Evolutionary conservation across 2,113 vertebrate species (phyloP).

Genomic region (Pachypanchax playfairii): DNA sequence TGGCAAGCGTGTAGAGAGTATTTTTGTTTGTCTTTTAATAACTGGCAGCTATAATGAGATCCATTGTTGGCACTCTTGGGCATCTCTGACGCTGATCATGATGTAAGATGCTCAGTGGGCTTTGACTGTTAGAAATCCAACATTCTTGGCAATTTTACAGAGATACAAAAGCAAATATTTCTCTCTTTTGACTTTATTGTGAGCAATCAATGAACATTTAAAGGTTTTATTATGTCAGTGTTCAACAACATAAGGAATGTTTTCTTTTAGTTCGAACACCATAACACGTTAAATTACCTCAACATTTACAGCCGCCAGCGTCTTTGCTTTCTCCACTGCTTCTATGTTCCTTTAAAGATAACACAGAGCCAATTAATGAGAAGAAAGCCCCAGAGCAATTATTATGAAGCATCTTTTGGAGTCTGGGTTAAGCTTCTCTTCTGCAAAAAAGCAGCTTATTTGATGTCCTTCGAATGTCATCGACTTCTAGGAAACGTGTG

Average conservation of each 20-base stretch:
- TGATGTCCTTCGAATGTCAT: conserved; percentile 25
- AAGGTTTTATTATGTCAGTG: neutral
- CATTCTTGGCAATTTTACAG: conserved; percentile 8
- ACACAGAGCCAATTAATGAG: conserved; percentile 52
- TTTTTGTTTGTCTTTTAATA: conserved; percentile 60
- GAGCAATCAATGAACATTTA: neutral
- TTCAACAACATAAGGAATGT: neutral
- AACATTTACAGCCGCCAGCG: conserved; percentile 14
- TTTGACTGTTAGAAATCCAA: conserved; percentile 10
- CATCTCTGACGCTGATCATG: conserved; percentile 56
- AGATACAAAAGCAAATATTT: conserved; percentile 16
- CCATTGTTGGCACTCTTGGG: conserved; percentile 50
- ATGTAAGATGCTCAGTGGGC: conserved; percentile 46
- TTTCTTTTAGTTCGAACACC: conserved; percentile 3
- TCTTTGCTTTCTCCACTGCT: conserved; percentile 5
- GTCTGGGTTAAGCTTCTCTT: conserved; percentile 19
- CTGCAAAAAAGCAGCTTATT: conserved; percentile 37
- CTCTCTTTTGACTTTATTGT: neutral
- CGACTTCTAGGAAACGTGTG: conserved; percentile 27
- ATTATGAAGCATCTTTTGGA: conserved; percentile 23
- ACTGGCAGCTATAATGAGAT: conserved; percentile 54
- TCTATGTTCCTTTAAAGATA: conserved; percentile 51
- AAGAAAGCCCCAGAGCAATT: conserved; percentile 43
- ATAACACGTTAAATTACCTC: conserved; percentile 21
- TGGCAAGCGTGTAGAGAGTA: conserved; percentile 27